Evolutionary conservation across 1,140 invertebrate species (phyloP), one percentile per base, ranked within the genome.

Genomic region (Arctopsyche grandis): DNA sequence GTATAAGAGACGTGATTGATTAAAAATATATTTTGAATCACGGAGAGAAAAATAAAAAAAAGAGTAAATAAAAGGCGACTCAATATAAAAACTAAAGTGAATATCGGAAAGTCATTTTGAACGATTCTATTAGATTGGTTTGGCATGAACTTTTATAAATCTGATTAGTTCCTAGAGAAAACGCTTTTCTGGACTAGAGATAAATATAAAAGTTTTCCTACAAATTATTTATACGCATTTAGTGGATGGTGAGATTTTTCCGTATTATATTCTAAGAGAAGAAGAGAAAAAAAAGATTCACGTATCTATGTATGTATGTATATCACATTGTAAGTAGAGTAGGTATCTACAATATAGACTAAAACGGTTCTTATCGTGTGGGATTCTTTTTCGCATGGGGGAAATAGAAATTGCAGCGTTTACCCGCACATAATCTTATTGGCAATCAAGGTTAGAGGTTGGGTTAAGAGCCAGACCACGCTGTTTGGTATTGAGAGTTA

Each of bases 71-170:
- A 52, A 52, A 52, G 48, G 3, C 10, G 48, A 52, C 48, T 21
- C 58, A 21, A 60, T 60, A 60, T 60, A 82, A 79, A 78, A 79
- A 82, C 21, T 69, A 86, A 85, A 84, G 85, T 88, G 87, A 86
- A 87, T 88, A 88, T 88, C 84, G 87, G 86, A 87, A 89, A 88
- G 84, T 85, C 85, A 88, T 87, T 86, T 82, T 83, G 84, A 83
- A 85, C 86, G 85, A 87, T 88, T 89, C 86, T 87, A 87, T 88
- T 88, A 87, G 85, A 86, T 86, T 87, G 84, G 86, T 84, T 86
- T 84, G 87, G 79, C 69, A 75, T 73, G 70, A 80, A 82, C 69
- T 71, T 52, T 52, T 52, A 12, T 52, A 52, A 52, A 52, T 52
- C 48, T 52, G 48, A 52, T 52, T 52, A 52, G 48, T 52, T 52